These are phyloP conservation scores for Pygoscelis antarcticus DNA, from an alignment of 2,113 vertebrate genomes.

Conservation along the genomic window DNA sequence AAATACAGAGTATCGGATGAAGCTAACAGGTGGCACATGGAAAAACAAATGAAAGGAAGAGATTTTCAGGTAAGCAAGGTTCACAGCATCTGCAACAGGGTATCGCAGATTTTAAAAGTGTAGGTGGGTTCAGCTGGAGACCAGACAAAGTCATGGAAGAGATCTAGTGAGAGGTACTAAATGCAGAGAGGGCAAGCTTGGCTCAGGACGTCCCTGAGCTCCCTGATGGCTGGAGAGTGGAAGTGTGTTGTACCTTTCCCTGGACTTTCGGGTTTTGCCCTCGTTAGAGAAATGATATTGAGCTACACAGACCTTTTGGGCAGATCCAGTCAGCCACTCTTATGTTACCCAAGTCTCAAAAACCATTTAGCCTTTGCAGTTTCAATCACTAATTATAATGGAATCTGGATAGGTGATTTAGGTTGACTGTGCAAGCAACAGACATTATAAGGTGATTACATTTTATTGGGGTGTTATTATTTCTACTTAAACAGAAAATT, in stretches of 20 bases:
- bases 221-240: background rate
- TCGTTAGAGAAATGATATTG: background rate
- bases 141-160: background rate
- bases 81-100: background rate
- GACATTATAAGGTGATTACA: background rate
- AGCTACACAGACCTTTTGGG: background rate
- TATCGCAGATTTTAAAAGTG: background rate
- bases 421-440: background rate
- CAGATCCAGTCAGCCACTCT: accelerated
- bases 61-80: background rate
- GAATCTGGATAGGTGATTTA: background rate
- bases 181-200: background rate
- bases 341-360: background rate
- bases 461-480: background rate
- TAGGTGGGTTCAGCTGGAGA: background rate
- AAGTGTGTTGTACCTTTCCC: background rate
- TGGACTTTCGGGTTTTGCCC: background rate
- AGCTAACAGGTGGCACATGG: background rate
- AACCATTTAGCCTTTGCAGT: background rate
- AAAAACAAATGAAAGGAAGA: background rate
- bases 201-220: background rate
- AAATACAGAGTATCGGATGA: background rate
- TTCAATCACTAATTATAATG: background rate
- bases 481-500: background rate
- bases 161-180: background rate